Evolutionary conservation across 2,888 invertebrate species (phyloP).

Genomic region (Microdon myrmicae): DNA sequence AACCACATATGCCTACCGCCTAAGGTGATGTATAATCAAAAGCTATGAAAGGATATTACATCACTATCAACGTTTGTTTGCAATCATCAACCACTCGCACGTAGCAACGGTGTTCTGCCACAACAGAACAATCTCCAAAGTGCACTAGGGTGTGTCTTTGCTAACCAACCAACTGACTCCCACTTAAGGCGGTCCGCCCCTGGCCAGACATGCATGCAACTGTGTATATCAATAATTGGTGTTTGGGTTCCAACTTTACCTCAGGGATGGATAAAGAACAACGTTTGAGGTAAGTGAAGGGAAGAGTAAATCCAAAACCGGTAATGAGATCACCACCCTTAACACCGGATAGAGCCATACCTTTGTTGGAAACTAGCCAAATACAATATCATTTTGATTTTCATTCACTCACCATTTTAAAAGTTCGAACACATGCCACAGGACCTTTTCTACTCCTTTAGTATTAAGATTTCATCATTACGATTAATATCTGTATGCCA

Average conservation of each 20-base stretch:
- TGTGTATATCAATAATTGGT: slow-evolving; percentile 38
- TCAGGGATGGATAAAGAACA: not conserved
- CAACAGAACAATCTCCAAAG: slow-evolving; percentile 27
- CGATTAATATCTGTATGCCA: slow-evolving; percentile 12
- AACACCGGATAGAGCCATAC: slow-evolving; percentile 14
- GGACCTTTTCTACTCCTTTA: too few species aligned
- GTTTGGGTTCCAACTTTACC: slow-evolving; percentile 31
- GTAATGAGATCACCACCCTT: slow-evolving; percentile 39
- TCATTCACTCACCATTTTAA: slow-evolving; percentile 1
- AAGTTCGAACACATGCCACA: slow-evolving; percentile 17
- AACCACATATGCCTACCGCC: slow-evolving; percentile 12
- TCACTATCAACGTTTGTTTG: slow-evolving; percentile 35
- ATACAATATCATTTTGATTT: not conserved
- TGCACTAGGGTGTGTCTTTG: slow-evolving; percentile 36
- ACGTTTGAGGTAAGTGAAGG: not conserved
- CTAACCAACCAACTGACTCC: slow-evolving; percentile 6
- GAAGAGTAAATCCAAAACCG: slow-evolving; percentile 18
- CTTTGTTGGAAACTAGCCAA: slow-evolving; percentile 8
- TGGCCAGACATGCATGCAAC: slow-evolving; percentile 19
- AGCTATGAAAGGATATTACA: slow-evolving; percentile 21
- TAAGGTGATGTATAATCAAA: slow-evolving; percentile 32
- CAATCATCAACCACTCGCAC: slow-evolving; percentile 23
- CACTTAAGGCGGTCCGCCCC: slow-evolving; percentile 5
- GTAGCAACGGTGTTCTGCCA: slow-evolving; percentile 35
- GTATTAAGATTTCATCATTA: slow-evolving; percentile 8